Percentiles rank a stretch among this genome's conserved stretches.
Conservation (phyloP, 2,888 invertebrate genomes). For the Aromia moschata region DNA sequence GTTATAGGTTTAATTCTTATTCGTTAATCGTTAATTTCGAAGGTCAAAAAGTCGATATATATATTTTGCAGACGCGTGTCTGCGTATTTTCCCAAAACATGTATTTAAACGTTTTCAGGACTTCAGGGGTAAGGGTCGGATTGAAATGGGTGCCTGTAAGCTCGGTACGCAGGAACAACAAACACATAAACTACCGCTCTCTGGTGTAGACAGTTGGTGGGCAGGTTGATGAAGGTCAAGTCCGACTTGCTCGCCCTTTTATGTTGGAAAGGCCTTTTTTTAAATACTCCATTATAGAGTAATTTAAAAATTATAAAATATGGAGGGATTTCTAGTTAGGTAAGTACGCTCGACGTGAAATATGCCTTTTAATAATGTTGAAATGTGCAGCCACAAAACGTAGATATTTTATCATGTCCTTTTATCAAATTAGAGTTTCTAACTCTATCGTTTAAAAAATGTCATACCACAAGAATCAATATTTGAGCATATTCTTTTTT, state of each 20-base stretch:
- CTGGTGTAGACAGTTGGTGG: constrained; percentile 27
- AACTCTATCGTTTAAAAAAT: too few species aligned
- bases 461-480: too few species aligned
- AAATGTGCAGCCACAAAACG: too few species aligned
- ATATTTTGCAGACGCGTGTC: too few species aligned
- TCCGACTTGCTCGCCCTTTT: constrained; percentile 8
- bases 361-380: neutral
- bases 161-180: constrained; percentile 33
- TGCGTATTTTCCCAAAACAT: neutral
- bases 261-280: constrained; percentile 9
- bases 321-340: constrained; percentile 2
- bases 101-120: constrained; percentile 5
- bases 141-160: constrained; percentile 25
- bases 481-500: too few species aligned
- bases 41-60: too few species aligned
- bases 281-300: constrained; percentile 8
- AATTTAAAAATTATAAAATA: constrained; percentile 17
- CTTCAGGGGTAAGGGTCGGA: constrained; percentile 9
- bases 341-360: constrained; percentile 4
- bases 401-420: too few species aligned
- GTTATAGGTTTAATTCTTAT: too few species aligned
- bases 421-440: too few species aligned
- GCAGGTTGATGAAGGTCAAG: constrained; percentile 15
- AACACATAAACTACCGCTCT: constrained; percentile 29
- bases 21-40: too few species aligned